Conservation (phyloP, 2,888 invertebrate genomes). For the Cremastinae sp. region DNA sequence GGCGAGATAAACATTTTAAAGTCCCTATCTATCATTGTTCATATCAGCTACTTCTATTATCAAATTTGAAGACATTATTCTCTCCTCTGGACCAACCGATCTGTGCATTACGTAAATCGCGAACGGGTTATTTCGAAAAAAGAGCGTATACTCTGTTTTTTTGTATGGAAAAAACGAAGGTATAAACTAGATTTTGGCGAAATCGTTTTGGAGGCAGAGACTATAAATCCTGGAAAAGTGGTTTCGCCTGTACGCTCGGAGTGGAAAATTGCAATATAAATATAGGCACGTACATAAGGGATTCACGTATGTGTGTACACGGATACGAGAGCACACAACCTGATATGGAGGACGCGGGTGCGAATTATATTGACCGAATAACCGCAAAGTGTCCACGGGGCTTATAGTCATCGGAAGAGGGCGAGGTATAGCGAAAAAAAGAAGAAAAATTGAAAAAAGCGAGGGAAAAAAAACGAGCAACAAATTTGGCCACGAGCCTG, state of each 20-base stretch:
- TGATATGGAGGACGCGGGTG: slow-evolving; percentile 70
- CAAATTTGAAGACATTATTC: neutral
- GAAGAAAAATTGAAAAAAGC: slow-evolving; percentile 14
- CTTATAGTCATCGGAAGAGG: slow-evolving; percentile 38
- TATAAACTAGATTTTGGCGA: slow-evolving; percentile 35
- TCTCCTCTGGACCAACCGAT: neutral
- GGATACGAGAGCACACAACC: slow-evolving; percentile 65
- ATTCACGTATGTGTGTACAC: neutral
- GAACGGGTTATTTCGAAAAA: neutral
- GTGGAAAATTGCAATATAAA: slow-evolving; percentile 16
- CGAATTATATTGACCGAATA: slow-evolving; percentile 72
- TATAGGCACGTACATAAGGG: neutral
- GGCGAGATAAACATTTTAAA: too few species aligned
- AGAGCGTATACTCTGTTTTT: neutral
- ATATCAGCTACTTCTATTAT: too few species aligned
- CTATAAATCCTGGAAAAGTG: slow-evolving; percentile 55
- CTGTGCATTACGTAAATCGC: neutral
- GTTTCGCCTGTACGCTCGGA: neutral
- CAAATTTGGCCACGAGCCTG: slow-evolving; percentile 74
- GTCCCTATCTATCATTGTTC: too few species aligned
- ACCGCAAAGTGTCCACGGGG: slow-evolving; percentile 70
- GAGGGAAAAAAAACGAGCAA: slow-evolving; percentile 57
- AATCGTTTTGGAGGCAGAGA: slow-evolving; percentile 49
- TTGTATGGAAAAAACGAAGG: neutral
- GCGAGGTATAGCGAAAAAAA: slow-evolving; percentile 19